These are phyloP conservation scores for Archocentrus centrarchus DNA, from an alignment of 2,113 vertebrate species.

Conservation along the genomic window DNA sequence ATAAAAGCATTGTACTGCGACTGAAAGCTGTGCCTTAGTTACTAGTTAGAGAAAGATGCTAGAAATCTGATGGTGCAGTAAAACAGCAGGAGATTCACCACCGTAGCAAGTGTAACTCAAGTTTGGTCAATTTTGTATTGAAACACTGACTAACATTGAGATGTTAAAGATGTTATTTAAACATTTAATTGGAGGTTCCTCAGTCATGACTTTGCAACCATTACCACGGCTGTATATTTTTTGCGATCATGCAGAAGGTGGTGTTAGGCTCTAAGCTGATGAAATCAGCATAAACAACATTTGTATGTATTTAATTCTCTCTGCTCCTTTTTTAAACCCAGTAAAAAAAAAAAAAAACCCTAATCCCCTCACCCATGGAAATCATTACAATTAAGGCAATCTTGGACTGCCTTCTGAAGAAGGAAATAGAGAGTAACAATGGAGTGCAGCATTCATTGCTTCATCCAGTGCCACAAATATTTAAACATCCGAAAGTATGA, in stretches of 20 bases:
- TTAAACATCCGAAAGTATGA: not conserved
- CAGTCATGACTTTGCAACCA: not conserved
- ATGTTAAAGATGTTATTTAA: conserved; percentile 6
- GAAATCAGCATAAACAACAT: not conserved
- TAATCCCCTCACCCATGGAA: not conserved
- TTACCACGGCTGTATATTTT: not conserved
- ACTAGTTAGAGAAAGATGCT: not conserved
- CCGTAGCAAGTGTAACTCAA: not conserved
- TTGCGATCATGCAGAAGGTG: not conserved
- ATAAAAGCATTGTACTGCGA: not conserved
- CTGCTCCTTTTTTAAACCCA: not conserved
- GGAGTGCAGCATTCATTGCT: not conserved
- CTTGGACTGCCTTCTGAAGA: not conserved
- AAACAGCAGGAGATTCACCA: not conserved
- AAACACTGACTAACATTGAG: not conserved
- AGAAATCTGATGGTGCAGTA: not conserved
- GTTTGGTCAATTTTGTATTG: not conserved
- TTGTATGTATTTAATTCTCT: not conserved
- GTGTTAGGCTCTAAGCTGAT: not conserved
- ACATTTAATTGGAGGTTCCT: not conserved
- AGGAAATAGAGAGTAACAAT: not conserved
- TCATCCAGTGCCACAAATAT: not conserved
- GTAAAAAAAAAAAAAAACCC: not conserved
- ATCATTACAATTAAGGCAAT: not conserved
- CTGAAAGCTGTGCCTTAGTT: not conserved